Base-by-base conservation (phyloP, 2,113 vertebrate species). In the Progne subis region DNA sequence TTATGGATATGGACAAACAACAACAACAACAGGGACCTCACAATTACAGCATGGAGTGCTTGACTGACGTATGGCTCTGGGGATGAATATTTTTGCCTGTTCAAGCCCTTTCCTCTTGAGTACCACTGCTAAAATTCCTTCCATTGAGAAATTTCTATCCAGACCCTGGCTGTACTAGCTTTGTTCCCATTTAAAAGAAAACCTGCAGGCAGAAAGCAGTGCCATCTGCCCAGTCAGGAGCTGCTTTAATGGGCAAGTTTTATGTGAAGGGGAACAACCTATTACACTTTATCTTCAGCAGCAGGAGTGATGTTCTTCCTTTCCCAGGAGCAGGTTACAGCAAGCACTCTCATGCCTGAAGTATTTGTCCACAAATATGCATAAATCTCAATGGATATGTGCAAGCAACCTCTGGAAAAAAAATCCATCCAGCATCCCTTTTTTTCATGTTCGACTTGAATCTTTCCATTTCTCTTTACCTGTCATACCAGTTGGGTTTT, bases 171-270 rank as follows among this genome's bases (percentile, higher is more conserved):
- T 91, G 85, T 75, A 86, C 77, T 95, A 85, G 70, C 91, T 95
- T 60, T 94, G 59, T 56, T 96, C 90, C 94, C 79, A 67, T 49
- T 53, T 75, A 52, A 86, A 92, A 92, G 63, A 91, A 94, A 95
- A 89, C 79, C 94, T 88, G 69, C 76, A 86, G 84, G 96, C 88
- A 97, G 91, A 94, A 83, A 92, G 67, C 76, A 82, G 31, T 61
- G 47, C 82, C 93, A 96, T 95, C 96, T 95, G 92, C 92, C 88
- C 96, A 95, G 88, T 79, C 82, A 94, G 93, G 84, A 88, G 68
- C 79, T 91, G 50, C 72, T 86, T 92, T 92, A 91, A 92, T 80
- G 63, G 88, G 49, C 64, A 90, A 90, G 63, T 79, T 56, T 91
- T 81, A 85, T 84, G 76, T 49, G 71, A 78, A 86, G 67, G n/a